Base-by-base conservation (phyloP, 2,797 vertebrate species). In the Chelonia mydas region DNA sequence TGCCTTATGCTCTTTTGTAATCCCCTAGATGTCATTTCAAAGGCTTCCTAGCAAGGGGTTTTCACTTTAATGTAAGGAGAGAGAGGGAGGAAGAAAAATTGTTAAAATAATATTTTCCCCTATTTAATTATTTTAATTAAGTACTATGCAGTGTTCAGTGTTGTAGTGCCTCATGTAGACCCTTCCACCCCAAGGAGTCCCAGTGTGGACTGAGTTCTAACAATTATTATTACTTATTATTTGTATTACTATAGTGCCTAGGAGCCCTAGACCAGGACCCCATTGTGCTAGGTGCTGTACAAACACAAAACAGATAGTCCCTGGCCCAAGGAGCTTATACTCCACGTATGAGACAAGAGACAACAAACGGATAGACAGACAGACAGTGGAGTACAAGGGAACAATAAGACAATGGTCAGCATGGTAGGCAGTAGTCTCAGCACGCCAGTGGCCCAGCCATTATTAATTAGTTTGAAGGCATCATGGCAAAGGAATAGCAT, bases 1-100 rank as follows among this genome's bases (percentile, higher is more conserved):
- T 23, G 8, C 25, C 86, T 94, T 85, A 88, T 94, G 83, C 81
- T 92, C 27, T 50, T 95, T 89, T 94, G 82, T 93, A 96, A 92
- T 94, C 89, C 77, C 53, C 89, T 97, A 95, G 92, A 96, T 95
- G 90, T 86, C 0, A 0, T 95, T 94, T 97, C 95, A 97, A 96
- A 96, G 86, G 77, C 90, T 96, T 97, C 89, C 96, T 94, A 97
- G 93, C 86, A 89, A 81, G 90, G 47, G 47, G 86, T 93, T 93
- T 28, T 87, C n/a, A 93, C 95, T 95, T 96, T 94, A 92, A 96
- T 94, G 72, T 19, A 7, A 37, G 27, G 87, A 88, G 89, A 92
- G 84, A 65, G 53, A 94, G 19, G 59, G 61, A 86, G 37, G 10
- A 65, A 65, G 78, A 37, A 23, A 81, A 87, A 96, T 47, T 1